Evolutionary conservation across 2,113 vertebrate species (phyloP).

Genomic region (Corythoichthys haematopterus): DNA sequence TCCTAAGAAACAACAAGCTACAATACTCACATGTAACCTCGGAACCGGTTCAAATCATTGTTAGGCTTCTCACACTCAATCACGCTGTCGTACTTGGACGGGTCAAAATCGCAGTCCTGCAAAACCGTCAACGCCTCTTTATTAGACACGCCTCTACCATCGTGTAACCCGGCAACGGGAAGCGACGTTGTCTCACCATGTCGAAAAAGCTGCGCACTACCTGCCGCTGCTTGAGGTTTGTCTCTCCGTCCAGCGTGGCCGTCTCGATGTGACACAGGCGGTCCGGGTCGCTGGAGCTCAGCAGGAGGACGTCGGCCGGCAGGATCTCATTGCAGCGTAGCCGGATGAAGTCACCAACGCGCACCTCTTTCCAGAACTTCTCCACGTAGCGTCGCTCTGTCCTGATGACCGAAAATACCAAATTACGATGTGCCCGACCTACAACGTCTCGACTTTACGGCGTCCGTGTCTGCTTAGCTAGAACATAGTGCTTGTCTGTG

Average conservation of each 20-base stretch:
- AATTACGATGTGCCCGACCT: not conserved
- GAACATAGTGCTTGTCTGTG: too few relatives aligned
- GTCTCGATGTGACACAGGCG: slow-evolving; percentile 96
- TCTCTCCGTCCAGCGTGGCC: slow-evolving; percentile 95
- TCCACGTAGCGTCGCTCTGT: slow-evolving; percentile 80
- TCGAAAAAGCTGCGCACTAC: slow-evolving; percentile 89
- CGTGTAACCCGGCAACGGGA: not conserved
- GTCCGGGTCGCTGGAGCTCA: slow-evolving; percentile 91
- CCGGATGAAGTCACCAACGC: slow-evolving; percentile 89
- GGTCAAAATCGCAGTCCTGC: slow-evolving; percentile 93
- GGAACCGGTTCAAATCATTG: slow-evolving; percentile 91
- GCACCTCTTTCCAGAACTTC: slow-evolving; percentile 91
- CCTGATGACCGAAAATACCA: slow-evolving; percentile 57
- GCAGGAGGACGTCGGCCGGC: slow-evolving; percentile 88
- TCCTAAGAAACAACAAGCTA: not conserved
- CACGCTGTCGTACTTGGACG: slow-evolving; percentile 85
- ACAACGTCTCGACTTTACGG: too few relatives aligned
- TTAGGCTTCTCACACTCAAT: slow-evolving; percentile 98
- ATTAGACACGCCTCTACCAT: not conserved
- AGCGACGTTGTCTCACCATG: slow-evolving; percentile 75
- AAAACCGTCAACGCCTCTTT: slow-evolving; percentile 30
- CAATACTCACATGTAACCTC: slow-evolving; percentile 91
- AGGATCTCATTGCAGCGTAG: slow-evolving; percentile 95
- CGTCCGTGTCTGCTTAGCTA: too few relatives aligned
- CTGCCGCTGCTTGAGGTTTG: slow-evolving; percentile 92